Evolutionary conservation across 2,797 vertebrate genomes (phyloP).

Genomic region (Ctenopoma multispine): DNA sequence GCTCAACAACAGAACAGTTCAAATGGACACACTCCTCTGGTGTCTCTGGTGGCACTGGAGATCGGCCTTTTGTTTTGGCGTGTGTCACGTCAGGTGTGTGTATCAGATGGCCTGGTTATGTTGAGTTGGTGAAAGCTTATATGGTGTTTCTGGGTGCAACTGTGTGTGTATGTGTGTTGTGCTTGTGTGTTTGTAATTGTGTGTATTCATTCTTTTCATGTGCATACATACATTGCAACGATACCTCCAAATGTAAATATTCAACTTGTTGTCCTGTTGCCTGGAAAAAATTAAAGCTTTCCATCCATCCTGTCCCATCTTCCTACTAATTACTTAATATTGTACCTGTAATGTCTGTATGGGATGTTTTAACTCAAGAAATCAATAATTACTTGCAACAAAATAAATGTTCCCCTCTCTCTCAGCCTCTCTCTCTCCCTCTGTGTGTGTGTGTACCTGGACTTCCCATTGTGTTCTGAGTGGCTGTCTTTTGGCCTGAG

Average conservation of each 20-base stretch:
- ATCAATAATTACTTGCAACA: constrained; percentile 29
- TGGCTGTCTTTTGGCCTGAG: constrained; percentile 53
- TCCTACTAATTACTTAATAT: constrained; percentile 17
- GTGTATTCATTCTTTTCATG: not conserved
- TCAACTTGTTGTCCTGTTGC: too few species aligned
- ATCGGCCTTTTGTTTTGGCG: constrained; percentile 32
- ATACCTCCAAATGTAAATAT: too few species aligned
- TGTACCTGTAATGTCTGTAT: constrained; percentile 9
- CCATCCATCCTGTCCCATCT: not conserved
- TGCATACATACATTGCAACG: too few species aligned
- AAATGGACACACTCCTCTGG: constrained; percentile 55
- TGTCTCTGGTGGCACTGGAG: constrained; percentile 26
- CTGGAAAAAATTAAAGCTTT: not conserved
- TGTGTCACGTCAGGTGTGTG: constrained; percentile 31
- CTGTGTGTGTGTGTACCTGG: constrained; percentile 28
- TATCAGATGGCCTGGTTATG: constrained; percentile 39
- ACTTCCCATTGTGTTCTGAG: constrained; percentile 51
- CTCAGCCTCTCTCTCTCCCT: too few species aligned
- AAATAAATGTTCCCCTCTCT: constrained; percentile 3
- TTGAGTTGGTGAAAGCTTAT: not conserved
- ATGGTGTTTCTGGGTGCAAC: not conserved
- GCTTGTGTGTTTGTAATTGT: too few species aligned
- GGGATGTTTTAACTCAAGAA: constrained; percentile 26
- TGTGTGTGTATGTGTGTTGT: too few species aligned
- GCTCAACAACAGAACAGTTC: not conserved